Evolutionary conservation across 1,140 invertebrate genomes (phyloP), one percentile per base, ranked within the genome.

Genomic region (Drosophila erecta): DNA sequence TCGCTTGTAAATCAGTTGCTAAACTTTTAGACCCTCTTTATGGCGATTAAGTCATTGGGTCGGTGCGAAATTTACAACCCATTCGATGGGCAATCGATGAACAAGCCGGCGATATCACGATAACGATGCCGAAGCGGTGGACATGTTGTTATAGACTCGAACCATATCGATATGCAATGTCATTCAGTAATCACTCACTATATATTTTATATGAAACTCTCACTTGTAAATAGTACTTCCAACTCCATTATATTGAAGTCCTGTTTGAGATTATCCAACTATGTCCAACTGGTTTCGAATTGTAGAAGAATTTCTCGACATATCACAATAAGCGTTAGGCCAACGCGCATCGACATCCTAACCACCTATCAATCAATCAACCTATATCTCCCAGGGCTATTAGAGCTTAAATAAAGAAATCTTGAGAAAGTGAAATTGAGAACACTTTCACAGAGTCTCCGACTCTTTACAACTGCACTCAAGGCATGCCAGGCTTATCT

Each of bases 1-100:
- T 79, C 67, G 83, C 66, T 83, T 79, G 57, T 89, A 83, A 89
- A 87, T 89, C 76, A 89, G 66, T 11, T 79, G 75, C 56, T 40
- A 35, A 17, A 11, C 11, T 14, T 20, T 41, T 33, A 11, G 15
- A 37, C 22, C 10, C 14, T 33, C 8, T 20, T 7, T 1, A 15
- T 27, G 30, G 11, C 22, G 58, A 35, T 62, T 54, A 43, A 22
- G 33, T 12, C 20, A 27, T 20, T 15, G 35, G 35, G 6, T n/a
- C 4, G 43, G 4, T 22, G 55, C 14, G 24, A n/a, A 20, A 70
- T 69, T 70, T 69, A 70, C 41, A 56, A 40, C 24, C 41, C 12
- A 33, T 17, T 40, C 35, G 46, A 22, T 35, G n/a, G 35, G 7
- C 53, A 56, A 60, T 50, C 15, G 11, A 14, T 27, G n/a, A 46